phyloP scores from a whole-genome alignment of 2,113 vertebrate species.

The Leiothrix lutea region DNA sequence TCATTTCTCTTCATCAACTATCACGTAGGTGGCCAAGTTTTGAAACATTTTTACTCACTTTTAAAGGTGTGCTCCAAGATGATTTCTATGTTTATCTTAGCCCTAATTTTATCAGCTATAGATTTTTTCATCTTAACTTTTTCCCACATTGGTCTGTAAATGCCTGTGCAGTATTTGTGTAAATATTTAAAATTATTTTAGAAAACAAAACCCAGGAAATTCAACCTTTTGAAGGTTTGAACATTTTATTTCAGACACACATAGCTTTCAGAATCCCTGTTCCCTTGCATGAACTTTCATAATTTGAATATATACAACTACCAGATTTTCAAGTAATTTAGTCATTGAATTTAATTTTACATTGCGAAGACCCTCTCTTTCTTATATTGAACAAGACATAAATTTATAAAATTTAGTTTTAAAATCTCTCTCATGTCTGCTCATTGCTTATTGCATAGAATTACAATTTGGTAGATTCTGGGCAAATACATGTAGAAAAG shows the following conservation, averaged over 20 bases:
- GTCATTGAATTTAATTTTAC: neutral
- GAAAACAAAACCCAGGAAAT: neutral
- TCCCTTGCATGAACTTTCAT: neutral
- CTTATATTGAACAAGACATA: neutral
- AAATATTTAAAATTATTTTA: neutral
- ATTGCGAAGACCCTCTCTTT: neutral
- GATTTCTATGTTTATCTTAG: neutral
- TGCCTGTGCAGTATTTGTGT: neutral
- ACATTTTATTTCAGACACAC: neutral
- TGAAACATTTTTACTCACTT: neutral
- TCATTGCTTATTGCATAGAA: neutral
- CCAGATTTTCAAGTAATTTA: neutral
- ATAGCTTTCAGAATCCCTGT: neutral
- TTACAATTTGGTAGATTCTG: neutral
- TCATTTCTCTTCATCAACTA: neutral
- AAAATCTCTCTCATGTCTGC: neutral
- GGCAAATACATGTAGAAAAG: neutral
- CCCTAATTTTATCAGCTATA: neutral
- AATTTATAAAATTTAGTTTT: neutral
- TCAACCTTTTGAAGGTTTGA: neutral
- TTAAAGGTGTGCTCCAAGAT: neutral
- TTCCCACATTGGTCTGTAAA: neutral
- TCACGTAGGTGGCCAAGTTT: neutral
- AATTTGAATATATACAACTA: neutral
- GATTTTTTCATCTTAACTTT: neutral